A percentile compares a stretch with the other conserved stretches of the same genome.
phyloP scores from a whole-genome alignment of 2,888 invertebrate species.

The Harpagoxenus sublaevis region DNA sequence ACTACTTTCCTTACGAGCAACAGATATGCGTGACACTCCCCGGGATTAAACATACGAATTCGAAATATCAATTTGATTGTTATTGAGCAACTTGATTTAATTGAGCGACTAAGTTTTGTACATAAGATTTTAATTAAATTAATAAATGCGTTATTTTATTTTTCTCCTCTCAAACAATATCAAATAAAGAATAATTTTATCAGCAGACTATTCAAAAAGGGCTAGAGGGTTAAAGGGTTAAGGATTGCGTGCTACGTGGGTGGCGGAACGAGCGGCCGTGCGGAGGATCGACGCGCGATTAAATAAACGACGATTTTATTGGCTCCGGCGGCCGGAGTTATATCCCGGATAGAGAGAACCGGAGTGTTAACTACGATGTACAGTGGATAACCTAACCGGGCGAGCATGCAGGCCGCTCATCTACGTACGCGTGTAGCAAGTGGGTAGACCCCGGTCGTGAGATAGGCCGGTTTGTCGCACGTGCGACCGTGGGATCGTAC shows the following conservation, averaged over 20 bases:
- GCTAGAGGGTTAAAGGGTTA: constrained; percentile 14
- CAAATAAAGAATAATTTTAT: neutral
- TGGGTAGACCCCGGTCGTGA: constrained; percentile 40
- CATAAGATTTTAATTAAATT: neutral
- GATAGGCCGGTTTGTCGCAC: constrained; percentile 63
- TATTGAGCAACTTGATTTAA: neutral
- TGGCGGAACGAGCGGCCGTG: constrained; percentile 26
- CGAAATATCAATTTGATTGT: neutral
- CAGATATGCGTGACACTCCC: neutral
- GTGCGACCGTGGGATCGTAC: constrained; percentile 64
- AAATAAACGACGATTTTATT: constrained; percentile 55
- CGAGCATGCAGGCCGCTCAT: constrained; percentile 46
- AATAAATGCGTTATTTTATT: neutral
- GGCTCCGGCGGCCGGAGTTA: constrained; percentile 41
- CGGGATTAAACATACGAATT: neutral
- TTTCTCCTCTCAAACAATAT: neutral
- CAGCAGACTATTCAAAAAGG: neutral
- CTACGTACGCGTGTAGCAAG: constrained; percentile 53
- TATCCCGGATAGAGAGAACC: constrained; percentile 47
- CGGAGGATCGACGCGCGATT: constrained; percentile 49
- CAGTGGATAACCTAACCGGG: constrained; percentile 42
- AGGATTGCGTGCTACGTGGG: constrained; percentile 27
- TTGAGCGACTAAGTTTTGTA: neutral
- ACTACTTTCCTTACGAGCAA: neutral
- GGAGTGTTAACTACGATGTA: constrained; percentile 54